Percentiles rank a stretch among this genome's conserved stretches.
phyloP scores from a whole-genome alignment of 2,888 invertebrate genomes.

The Luffia ferchaultella region DNA sequence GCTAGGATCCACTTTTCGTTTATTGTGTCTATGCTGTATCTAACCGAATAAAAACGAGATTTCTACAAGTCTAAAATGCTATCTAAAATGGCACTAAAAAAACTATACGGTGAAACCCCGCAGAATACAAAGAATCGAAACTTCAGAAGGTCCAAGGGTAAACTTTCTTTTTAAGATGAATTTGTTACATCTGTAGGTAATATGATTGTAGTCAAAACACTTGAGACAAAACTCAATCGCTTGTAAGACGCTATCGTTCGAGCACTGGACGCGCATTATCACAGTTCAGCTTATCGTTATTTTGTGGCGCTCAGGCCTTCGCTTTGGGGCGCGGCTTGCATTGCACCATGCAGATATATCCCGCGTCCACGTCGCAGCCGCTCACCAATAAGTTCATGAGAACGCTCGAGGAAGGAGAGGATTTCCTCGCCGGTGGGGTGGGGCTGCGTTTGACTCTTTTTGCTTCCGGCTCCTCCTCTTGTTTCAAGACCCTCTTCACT shows the following conservation, averaged over 20 bases:
- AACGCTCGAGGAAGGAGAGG: constrained; percentile 73
- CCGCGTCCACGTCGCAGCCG: constrained; percentile 94
- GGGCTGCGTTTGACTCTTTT: constrained; percentile 51
- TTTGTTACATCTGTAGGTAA: too few species aligned
- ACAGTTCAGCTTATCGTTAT: constrained; percentile 37
- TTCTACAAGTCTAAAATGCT: not conserved
- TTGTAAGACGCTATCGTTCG: constrained; percentile 1
- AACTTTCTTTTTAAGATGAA: too few species aligned
- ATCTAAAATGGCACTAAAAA: too few species aligned
- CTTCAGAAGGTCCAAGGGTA: too few species aligned
- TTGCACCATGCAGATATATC: constrained; percentile 86
- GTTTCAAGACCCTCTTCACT: constrained; percentile 44
- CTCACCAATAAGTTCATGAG: constrained; percentile 94
- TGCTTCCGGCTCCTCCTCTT: constrained; percentile 46
- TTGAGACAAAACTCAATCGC: too few species aligned
- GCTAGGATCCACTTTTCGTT: not conserved
- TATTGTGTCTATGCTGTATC: not conserved
- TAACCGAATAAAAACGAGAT: not conserved
- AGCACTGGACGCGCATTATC: constrained; percentile 58
- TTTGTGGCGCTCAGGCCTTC: constrained; percentile 40
- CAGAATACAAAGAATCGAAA: too few species aligned
- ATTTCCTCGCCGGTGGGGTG: constrained; percentile 29
- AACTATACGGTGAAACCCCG: too few species aligned
- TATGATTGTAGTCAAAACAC: too few species aligned
- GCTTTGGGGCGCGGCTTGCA: constrained; percentile 61